A percentile compares a stretch with the other conserved stretches of the same genome.
phyloP scores from a whole-genome alignment of 92 coral and sea anemone species.

The Porites divaricata region DNA sequence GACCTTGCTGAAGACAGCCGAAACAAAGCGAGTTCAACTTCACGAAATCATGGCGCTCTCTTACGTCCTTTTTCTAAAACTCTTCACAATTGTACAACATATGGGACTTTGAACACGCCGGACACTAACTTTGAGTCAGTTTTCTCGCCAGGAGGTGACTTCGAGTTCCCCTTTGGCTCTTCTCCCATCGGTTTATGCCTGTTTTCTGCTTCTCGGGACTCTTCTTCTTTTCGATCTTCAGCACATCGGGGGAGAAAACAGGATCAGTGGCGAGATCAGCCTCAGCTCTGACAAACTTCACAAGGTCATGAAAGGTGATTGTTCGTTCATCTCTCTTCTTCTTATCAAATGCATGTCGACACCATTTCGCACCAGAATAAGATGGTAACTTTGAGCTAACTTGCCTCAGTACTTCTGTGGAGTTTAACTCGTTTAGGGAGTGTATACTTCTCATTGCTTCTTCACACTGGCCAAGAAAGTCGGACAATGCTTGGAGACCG shows the following conservation, averaged over 20 bases:
- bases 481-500: constrained; percentile 49
- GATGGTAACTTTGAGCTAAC: constrained; percentile 59
- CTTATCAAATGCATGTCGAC: constrained; percentile 51
- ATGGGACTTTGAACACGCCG: constrained; percentile 42
- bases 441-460: constrained; percentile 52
- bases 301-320: constrained; percentile 58
- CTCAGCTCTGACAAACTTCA: constrained; percentile 52
- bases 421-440: constrained; percentile 50
- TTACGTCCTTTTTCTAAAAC: constrained; percentile 39
- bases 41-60: constrained; percentile 67
- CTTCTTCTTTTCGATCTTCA: constrained; percentile 28
- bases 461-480: constrained; percentile 67
- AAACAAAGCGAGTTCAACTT: constrained; percentile 59
- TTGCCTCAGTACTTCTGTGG: constrained; percentile 39
- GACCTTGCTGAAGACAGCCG: constrained; percentile 66
- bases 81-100: constrained; percentile 63
- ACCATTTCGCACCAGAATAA: constrained; percentile 60
- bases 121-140: constrained; percentile 11
- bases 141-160: neutral
- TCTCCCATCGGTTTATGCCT: neutral
- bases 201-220: neutral
- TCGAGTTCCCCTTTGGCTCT: constrained; percentile 8
- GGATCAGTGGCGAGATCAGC: constrained; percentile 68
- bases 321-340: constrained; percentile 49
- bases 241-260: constrained; percentile 43